Evolutionary conservation across 2,797 vertebrate species (phyloP).

Genomic region (Microchirus variegatus): DNA sequence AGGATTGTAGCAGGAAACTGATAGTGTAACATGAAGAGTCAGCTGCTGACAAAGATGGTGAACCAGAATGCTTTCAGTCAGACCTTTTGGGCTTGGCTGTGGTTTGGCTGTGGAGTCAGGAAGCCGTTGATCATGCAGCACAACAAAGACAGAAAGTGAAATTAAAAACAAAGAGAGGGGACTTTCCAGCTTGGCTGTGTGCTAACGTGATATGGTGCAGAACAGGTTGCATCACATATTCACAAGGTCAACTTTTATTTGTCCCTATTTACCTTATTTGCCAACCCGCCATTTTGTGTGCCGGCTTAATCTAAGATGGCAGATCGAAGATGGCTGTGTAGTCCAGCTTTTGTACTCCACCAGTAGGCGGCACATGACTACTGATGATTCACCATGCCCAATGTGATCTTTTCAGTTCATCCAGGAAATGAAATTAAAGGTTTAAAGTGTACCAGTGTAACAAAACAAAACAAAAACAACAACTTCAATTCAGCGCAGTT

Average conservation of each 20-base stretch:
- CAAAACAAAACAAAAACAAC: no score
- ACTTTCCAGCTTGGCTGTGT: slow-evolving; percentile 43
- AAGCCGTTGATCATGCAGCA: neutral
- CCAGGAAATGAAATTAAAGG: neutral
- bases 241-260: fast-evolving
- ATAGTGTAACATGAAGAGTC: no score
- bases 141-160: slow-evolving; percentile 53
- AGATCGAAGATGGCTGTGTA: no score
- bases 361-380: neutral
- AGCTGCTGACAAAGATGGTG: neutral
- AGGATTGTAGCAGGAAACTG: no score
- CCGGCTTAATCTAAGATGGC: slow-evolving; percentile 27
- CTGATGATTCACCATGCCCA: neutral
- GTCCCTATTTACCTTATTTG: no score
- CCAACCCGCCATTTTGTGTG: slow-evolving; percentile 47
- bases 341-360: no score
- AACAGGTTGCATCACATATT: slow-evolving; percentile 2
- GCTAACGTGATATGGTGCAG: neutral
- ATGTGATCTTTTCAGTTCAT: neutral
- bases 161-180: slow-evolving; percentile 43
- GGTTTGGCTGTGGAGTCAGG: slow-evolving; percentile 14
- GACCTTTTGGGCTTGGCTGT: neutral
- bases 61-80: slow-evolving; percentile 4
- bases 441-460: neutral
- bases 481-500: neutral